Conservation (phyloP, 2,113 vertebrate species). For the Macquaria ambigua region DNA sequence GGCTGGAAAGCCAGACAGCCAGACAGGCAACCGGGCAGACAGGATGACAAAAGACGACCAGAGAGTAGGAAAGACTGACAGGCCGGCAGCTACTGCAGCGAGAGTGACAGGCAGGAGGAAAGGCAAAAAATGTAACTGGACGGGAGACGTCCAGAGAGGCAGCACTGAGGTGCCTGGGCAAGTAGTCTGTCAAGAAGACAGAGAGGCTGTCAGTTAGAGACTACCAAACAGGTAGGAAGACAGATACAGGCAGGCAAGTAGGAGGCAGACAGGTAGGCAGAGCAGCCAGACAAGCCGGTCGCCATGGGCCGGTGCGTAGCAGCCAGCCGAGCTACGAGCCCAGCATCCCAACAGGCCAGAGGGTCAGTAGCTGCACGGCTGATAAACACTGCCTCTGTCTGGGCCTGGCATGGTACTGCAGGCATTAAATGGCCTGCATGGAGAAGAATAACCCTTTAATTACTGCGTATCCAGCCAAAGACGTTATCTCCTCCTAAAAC, state of each 20-base stretch:
- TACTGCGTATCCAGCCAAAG: background rate
- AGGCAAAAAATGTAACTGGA: conserved; percentile 41
- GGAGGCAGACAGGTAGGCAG: conserved; percentile 55
- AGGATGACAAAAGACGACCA: conserved; percentile 53
- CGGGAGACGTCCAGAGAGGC: conserved; percentile 33
- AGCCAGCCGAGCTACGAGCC: conserved; percentile 71
- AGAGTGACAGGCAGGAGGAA: conserved; percentile 49
- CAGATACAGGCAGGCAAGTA: conserved; percentile 42
- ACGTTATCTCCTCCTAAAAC: background rate
- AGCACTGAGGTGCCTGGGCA: conserved; percentile 29
- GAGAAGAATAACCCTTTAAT: conserved; percentile 29
- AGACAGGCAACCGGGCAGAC: conserved; percentile 36
- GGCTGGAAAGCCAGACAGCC: conserved; percentile 68
- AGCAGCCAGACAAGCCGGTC: conserved; percentile 66
- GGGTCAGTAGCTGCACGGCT: conserved; percentile 59
- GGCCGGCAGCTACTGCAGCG: conserved; percentile 45
- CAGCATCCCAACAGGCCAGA: conserved; percentile 80
- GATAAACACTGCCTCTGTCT: conserved; percentile 77
- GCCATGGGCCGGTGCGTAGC: conserved; percentile 64
- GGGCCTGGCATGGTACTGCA: conserved; percentile 76
- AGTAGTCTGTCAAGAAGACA: conserved; percentile 54
- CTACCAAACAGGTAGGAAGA: conserved; percentile 28
- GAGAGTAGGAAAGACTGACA: conserved; percentile 53
- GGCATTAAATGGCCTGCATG: conserved; percentile 14
- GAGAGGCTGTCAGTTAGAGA: conserved; percentile 35